These are phyloP conservation scores for Podarcis muralis DNA, from an alignment of 2,113 vertebrate genomes.

Conservation along the genomic window DNA sequence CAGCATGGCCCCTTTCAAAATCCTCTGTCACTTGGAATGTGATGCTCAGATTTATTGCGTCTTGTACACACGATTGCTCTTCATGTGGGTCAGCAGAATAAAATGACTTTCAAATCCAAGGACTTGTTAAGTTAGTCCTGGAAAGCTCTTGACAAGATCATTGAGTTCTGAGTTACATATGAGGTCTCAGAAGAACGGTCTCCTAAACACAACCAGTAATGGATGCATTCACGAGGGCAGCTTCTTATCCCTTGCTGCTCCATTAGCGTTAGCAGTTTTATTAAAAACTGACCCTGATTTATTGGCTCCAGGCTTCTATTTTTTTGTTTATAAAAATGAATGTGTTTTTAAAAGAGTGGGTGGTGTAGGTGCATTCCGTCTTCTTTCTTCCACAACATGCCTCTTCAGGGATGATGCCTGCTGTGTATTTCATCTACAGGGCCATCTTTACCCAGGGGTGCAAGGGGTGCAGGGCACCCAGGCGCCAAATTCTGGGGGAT, in stretches of 20 bases:
- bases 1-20: neutral
- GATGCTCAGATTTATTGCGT: constrained; percentile 12
- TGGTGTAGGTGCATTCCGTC: neutral
- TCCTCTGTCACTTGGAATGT: neutral
- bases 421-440: no score
- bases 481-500: no score
- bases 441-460: no score
- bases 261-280: neutral
- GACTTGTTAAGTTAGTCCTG: constrained; percentile 31
- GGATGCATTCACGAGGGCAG: constrained; percentile 14
- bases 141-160: constrained; percentile 43
- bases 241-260: neutral
- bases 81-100: neutral
- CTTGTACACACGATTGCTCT: neutral
- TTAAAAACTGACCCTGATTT: neutral
- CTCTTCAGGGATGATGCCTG: neutral
- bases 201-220: constrained; percentile 3
- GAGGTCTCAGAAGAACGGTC: neutral
- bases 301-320: neutral
- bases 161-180: neutral
- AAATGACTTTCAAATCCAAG: constrained; percentile 28
- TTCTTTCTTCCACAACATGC: neutral
- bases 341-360: neutral
- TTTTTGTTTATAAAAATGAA: neutral
- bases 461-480: no score